Evolutionary conservation across 2,888 invertebrate genomes (phyloP), one percentile per base, ranked within the genome.

Genomic region (Lomographa bimaculata): DNA sequence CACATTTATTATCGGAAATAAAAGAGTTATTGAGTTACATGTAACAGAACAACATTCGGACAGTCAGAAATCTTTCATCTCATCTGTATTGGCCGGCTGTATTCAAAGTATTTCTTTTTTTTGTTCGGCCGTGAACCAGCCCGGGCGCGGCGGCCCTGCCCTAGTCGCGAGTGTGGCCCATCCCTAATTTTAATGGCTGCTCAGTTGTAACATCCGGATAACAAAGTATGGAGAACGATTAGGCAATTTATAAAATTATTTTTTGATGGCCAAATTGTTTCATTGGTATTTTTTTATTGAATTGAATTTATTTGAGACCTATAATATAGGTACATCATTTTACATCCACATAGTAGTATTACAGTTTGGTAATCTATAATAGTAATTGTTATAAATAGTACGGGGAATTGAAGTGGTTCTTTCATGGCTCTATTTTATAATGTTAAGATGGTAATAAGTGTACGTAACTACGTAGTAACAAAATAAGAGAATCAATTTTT

Each of bases 131-230:
- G 52, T 53, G 54, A 62, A 52, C 57, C 61, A 72, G 54, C 68
- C 69, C 68, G 65, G 79, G 81, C 79, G 78, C 76, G 79, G 8
- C 71, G 77, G 82, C 81, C 83, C 82, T 76, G 76, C 89, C 85
- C 85, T 84, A 84, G 80, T 71, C 77, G 64, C 71, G 70, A 54
- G 75, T 64, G 76, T 78, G 73, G 86, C 87, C 87, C 89, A 87
- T 81, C 90, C 90, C 89, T 87, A 89, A 89, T 85, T 89, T 87
- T 89, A 89, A 89, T 89, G 89, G 89, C 89, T 82, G 87, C 87
- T 81, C 58, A 63, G 65, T 26, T 64, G 69, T 68, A 75, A 85
- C 78, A 83, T 87, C 86, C 85, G 83, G 83, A 61, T 79, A 71
- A 61, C 64, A 60, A 66, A 80, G 70, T 76, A 68, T 83, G 79